Base-by-base conservation (phyloP, 2,888 invertebrate species). In the Erannis defoliaria region DNA sequence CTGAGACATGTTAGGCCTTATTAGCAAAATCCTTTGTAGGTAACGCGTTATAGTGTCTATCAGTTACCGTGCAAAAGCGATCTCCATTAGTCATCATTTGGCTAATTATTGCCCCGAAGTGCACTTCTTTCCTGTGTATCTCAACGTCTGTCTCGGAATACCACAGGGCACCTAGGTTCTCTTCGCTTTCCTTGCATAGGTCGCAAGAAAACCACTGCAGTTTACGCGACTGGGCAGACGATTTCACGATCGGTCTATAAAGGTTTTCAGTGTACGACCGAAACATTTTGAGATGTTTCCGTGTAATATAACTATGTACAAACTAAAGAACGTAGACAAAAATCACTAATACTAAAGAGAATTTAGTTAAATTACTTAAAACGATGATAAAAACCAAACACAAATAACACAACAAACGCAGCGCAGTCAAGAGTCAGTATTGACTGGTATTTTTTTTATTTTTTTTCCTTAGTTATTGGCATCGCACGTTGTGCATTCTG, bases 61-160 rank as follows among this genome's bases (percentile, higher is more conserved):
- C 26, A 74, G 58, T 67, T 63, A 72, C 72, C 19, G 64, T 61
- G 42, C 72, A 72, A 38, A 67, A 66, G 8, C 62, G 55, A 3
- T 67, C 19, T 5, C 5, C 16, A n/a, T 66, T 3, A 1, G 38
- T 29, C 12, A 1, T 26, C 12, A 45, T 64, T 33, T 35, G 46
- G 0, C 43, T 6, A 0, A 26, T 6, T 8, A 68, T 26, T 4
- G 45, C 16, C 0, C 0, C 6, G 6, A 26, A 57, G 31, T 87
- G 87, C 1, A 5, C 23, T 0, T 54, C 53, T 26, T 72, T 76
- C 5, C 75, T 77, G 35, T 89, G 88, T 0, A 88, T 71, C 16
- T 83, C 84, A 0, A 85, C 72, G 5, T 89, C 88, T 0, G 80
- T 75, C 58, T 88, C 87, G 0, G 78, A 75, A 0, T 61, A 31